These are phyloP conservation scores for Mythimna pallens DNA, from an alignment of 2,888 invertebrate species.

Conservation along the genomic window DNA sequence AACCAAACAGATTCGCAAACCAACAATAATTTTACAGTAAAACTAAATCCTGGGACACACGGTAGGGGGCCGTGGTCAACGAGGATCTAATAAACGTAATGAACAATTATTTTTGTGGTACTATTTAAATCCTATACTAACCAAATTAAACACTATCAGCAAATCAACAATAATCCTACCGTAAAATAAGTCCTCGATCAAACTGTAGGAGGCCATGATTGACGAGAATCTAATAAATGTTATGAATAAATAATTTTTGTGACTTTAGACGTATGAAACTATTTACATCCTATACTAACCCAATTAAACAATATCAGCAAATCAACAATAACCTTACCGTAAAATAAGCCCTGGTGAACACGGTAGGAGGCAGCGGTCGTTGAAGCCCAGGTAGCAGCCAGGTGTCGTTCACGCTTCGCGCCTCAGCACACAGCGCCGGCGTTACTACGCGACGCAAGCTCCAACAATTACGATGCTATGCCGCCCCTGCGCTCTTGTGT, in stretches of 20 bases:
- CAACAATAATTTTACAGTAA: too few relatives aligned
- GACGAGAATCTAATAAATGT: too few relatives aligned
- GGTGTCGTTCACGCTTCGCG: slow-evolving; percentile 78
- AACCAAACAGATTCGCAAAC: neutral
- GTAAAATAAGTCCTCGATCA: slow-evolving; percentile 37
- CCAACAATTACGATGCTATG: slow-evolving; percentile 47
- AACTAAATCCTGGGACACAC: too few relatives aligned
- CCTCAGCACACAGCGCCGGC: slow-evolving; percentile 64
- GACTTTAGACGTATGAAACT: too few relatives aligned
- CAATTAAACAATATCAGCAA: neutral
- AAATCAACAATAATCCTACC: slow-evolving; percentile 37
- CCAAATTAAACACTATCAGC: neutral
- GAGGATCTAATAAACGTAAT: too few relatives aligned
- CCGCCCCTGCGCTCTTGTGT: slow-evolving; percentile 45
- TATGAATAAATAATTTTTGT: too few relatives aligned
- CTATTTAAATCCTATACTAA: neutral
- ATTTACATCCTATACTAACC: neutral
- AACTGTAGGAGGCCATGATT: too few relatives aligned
- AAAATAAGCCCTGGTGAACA: slow-evolving; percentile 43
- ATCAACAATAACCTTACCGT: slow-evolving; percentile 38
- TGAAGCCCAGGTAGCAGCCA: slow-evolving; percentile 63
- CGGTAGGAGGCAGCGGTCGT: slow-evolving; percentile 4
- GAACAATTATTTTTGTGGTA: too few relatives aligned
- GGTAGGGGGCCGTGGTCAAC: too few relatives aligned
- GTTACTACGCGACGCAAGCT: slow-evolving; percentile 70